Evolutionary conservation across 2,888 invertebrate genomes (phyloP).

Genomic region (Lumbricus terrestris): DNA sequence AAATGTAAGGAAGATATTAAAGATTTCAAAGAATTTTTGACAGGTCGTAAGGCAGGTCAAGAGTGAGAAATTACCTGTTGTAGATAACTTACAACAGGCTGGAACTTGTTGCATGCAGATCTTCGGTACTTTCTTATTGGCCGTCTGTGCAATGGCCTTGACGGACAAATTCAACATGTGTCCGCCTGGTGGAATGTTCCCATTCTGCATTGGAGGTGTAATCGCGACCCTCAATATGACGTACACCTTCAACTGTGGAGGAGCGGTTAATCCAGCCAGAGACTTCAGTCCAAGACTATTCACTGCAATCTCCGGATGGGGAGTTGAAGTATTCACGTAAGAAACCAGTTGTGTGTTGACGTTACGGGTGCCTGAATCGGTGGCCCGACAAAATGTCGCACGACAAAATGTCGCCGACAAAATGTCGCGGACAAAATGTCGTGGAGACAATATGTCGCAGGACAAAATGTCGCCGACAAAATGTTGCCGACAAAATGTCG

Average conservation of each 20-base stretch:
- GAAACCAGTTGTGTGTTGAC: not conserved
- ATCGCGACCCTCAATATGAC: slow-evolving; percentile 61
- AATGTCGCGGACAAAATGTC: too few relatives aligned
- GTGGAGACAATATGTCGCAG: too few relatives aligned
- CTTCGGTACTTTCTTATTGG: slow-evolving; percentile 60
- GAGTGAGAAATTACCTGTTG: too few relatives aligned
- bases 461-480: too few relatives aligned
- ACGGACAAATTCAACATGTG: slow-evolving; percentile 60
- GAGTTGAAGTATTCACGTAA: slow-evolving; percentile 59
- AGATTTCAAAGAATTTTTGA: too few relatives aligned
- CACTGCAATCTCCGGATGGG: slow-evolving; percentile 63
- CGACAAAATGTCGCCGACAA: too few relatives aligned
- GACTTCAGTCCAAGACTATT: slow-evolving; percentile 65
- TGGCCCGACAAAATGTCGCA: too few relatives aligned
- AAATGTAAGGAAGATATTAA: too few relatives aligned
- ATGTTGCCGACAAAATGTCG: too few relatives aligned
- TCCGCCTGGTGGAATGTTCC: slow-evolving; percentile 46
- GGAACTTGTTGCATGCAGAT: slow-evolving; percentile 49
- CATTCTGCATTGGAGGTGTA: slow-evolving; percentile 59
- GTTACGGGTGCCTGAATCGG: too few relatives aligned
- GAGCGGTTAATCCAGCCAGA: slow-evolving; percentile 66
- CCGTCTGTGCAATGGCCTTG: slow-evolving; percentile 61
- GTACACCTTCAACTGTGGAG: slow-evolving; percentile 64
- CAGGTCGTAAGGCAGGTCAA: too few relatives aligned
- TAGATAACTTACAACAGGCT: too few relatives aligned